These are phyloP conservation scores for Dryoscopus gambensis DNA, from an alignment of 2,113 vertebrate species.

Conservation along the genomic window DNA sequence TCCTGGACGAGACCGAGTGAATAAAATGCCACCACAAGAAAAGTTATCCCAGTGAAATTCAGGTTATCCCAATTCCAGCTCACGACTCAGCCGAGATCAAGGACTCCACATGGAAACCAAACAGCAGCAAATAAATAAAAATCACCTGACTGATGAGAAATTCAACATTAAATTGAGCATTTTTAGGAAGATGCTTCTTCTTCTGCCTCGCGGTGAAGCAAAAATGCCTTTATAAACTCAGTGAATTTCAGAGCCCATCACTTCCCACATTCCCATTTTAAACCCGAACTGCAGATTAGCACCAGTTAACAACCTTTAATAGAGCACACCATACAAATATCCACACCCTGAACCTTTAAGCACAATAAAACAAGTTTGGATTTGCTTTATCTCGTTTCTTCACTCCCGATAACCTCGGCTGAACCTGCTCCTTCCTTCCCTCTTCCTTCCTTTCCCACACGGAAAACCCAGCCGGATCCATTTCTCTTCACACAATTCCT, in stretches of 20 bases:
- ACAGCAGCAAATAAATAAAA: background rate
- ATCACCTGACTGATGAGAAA: background rate
- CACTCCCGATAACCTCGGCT: background rate
- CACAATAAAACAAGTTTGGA: background rate
- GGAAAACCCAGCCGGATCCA: too few relatives aligned
- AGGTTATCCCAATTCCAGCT: background rate
- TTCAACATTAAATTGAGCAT: too few relatives aligned
- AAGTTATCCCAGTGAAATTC: background rate
- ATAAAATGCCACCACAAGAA: background rate
- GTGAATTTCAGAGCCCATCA: too few relatives aligned
- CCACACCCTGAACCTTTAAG: background rate
- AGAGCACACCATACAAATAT: background rate
- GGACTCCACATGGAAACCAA: background rate
- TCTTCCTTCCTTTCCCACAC: background rate
- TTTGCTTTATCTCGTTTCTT: background rate
- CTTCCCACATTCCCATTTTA: background rate
- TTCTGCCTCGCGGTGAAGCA: background rate
- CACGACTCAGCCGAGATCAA: background rate
- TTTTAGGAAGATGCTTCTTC: background rate
- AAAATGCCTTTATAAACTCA: rapidly evolving
- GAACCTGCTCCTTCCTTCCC: background rate
- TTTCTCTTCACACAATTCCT: background rate
- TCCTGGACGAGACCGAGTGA: background rate
- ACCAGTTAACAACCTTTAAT: background rate
- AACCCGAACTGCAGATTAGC: background rate